Evolutionary conservation across 2,797 vertebrate genomes (phyloP), one percentile per base, ranked within the genome.

Genomic region (Bryconaethiops microstoma): DNA sequence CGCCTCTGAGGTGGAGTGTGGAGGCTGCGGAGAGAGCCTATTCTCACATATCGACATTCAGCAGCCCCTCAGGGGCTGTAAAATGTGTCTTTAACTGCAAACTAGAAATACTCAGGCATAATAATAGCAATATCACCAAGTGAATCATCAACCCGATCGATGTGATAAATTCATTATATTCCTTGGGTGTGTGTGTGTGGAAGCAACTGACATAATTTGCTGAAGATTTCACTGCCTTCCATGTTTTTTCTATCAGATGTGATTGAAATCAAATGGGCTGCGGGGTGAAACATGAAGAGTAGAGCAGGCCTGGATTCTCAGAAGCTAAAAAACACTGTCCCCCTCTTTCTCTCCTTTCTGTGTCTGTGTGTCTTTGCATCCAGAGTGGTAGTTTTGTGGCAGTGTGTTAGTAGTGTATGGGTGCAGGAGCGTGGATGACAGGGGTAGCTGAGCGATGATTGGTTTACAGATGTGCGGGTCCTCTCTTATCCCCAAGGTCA

Each of bases 401-500:
- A 91, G 89, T 87, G n/a, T 77, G 60, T 68, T 64, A 81, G 63
- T 3, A 42, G 68, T 74, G 90, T 94, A 93, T 89, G 90, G 96
- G 95, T 95, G 93, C 93, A 94, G 93, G 94, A 45, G 95, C 95
- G 94, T 89, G 92, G 94, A 92, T 95, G 96, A 97, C 87, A 93
- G 93, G 92, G 91, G 92, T 92, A 95, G 93, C 95, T 93, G 94
- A 91, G 91, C 88, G 95, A 96, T 97, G 96, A 98, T 94, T 94
- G 92, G 92, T 97, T 97, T 97, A 96, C 94, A 96, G 95, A 95
- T 93, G 95, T 94, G 92, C 88, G 88, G 95, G 95, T 97, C 95
- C 94, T 96, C 94, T 91, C 91, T 95, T 92, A 93, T 95, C 94
- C 95, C 95, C 94, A 96, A 97, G 97, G 95, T 97, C 95, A 92